Evolutionary conservation across 2,797 vertebrate genomes (phyloP).

Genomic region (Ispidina lecontei): DNA sequence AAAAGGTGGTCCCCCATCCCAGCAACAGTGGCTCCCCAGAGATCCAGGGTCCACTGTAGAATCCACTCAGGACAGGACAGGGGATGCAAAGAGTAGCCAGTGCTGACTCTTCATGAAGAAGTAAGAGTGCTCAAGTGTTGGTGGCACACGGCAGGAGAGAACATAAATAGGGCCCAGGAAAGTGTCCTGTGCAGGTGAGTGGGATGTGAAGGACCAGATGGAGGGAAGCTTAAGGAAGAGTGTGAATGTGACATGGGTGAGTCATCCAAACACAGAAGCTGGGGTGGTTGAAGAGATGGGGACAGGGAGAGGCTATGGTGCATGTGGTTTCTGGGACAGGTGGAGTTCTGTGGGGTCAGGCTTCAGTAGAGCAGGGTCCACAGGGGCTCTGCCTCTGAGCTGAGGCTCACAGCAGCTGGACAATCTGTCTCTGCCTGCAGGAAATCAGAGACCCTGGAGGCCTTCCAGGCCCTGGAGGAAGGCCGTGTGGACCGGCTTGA

Average conservation of each 20-base stretch:
- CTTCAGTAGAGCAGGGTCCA: background rate
- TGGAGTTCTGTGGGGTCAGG: background rate
- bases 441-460: slow-evolving; percentile 78
- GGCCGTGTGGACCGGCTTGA: slow-evolving; percentile 71
- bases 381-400: background rate
- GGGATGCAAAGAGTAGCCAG: background rate
- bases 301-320: fast-evolving
- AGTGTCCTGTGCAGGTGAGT: background rate
- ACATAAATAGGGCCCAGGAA: background rate
- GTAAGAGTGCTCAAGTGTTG: fast-evolving
- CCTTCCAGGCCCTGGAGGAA: slow-evolving; percentile 78
- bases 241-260: background rate
- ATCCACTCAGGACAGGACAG: background rate
- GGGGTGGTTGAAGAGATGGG: background rate
- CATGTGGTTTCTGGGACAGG: background rate
- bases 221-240: background rate
- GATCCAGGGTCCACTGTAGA: background rate
- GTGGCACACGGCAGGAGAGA: background rate
- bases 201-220: background rate
- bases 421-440: slow-evolving; percentile 45
- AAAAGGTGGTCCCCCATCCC: background rate
- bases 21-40: background rate
- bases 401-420: background rate
- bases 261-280: background rate
- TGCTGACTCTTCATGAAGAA: background rate